Conservation (phyloP, 2,888 invertebrate species). For the Ichneumoninae sp. region DNA sequence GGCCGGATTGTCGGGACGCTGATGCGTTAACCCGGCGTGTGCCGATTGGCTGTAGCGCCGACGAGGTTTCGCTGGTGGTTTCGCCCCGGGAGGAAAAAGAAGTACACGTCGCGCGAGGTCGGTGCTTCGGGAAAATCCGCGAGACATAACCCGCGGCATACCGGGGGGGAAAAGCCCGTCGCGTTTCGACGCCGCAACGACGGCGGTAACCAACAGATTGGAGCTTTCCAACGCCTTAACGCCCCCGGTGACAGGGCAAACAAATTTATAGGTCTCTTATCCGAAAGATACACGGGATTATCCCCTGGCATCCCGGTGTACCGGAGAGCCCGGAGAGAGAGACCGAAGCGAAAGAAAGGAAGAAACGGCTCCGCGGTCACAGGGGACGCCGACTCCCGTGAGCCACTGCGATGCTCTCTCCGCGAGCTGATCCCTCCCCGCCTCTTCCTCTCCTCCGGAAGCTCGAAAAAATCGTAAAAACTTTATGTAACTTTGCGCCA, state of each 20-base stretch:
- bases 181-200: slow-evolving; percentile 72
- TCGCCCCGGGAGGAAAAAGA: slow-evolving; percentile 21
- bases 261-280: slow-evolving; percentile 84
- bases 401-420: slow-evolving; percentile 57
- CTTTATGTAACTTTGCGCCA: slow-evolving; percentile 81
- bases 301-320: slow-evolving; percentile 69
- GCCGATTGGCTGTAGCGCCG: not conserved
- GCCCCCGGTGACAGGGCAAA: slow-evolving; percentile 81
- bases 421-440: slow-evolving; percentile 61
- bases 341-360: slow-evolving; percentile 31
- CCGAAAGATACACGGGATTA: slow-evolving; percentile 83
- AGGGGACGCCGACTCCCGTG: slow-evolving; percentile 62
- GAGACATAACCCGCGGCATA: slow-evolving; percentile 3
- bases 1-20: not conserved
- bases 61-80: slow-evolving; percentile 30
- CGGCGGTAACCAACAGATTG: slow-evolving; percentile 78
- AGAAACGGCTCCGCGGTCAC: slow-evolving; percentile 58
- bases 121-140: slow-evolving; percentile 67
- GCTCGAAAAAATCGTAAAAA: slow-evolving; percentile 82
- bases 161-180: slow-evolving; percentile 53
- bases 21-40: no score
- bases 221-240: slow-evolving; percentile 78
- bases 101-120: slow-evolving; percentile 53
- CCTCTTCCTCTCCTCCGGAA: slow-evolving; percentile 51
- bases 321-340: slow-evolving; percentile 36